Conservation (phyloP, 2,888 invertebrate species). For the Heteropelma amictum region DNA sequence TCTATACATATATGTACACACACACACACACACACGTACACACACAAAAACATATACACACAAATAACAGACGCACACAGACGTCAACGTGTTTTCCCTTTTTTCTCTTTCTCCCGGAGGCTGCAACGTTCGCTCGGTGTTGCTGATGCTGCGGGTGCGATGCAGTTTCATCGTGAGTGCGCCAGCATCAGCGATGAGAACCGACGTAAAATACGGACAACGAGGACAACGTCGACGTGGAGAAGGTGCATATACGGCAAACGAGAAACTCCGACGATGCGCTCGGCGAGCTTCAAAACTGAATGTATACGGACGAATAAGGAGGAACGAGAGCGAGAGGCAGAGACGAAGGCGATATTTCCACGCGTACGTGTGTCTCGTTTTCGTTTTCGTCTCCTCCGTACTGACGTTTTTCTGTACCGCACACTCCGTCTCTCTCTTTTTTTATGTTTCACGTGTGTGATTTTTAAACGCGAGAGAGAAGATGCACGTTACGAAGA, state of each 20-base stretch:
- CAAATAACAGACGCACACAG: too few relatives aligned
- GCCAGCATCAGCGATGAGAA: constrained; percentile 38
- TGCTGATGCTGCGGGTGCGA: constrained; percentile 30
- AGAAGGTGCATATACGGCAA: constrained; percentile 34
- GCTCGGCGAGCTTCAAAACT: constrained; percentile 12
- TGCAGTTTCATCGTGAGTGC: constrained; percentile 25
- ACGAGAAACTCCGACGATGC: constrained; percentile 51
- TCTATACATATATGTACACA: too few relatives aligned
- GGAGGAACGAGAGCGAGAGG: neutral
- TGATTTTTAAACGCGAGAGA: neutral
- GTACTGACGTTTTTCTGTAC: neutral
- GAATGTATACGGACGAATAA: neutral
- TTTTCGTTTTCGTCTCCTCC: constrained; percentile 33
- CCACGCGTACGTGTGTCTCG: neutral
- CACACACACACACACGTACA: too few relatives aligned
- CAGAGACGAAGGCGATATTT: neutral
- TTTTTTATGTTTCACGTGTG: neutral
- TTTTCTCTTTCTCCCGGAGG: constrained; percentile 6
- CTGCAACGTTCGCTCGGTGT: constrained; percentile 23
- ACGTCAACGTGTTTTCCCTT: too few relatives aligned
- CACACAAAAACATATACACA: too few relatives aligned
- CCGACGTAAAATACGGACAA: constrained; percentile 44
- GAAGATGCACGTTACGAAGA: constrained; percentile 10
- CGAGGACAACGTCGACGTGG: constrained; percentile 27
- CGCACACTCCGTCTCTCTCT: neutral